Evolutionary conservation across 2,113 vertebrate genomes (phyloP).

Genomic region (Pleuronectes platessa): DNA sequence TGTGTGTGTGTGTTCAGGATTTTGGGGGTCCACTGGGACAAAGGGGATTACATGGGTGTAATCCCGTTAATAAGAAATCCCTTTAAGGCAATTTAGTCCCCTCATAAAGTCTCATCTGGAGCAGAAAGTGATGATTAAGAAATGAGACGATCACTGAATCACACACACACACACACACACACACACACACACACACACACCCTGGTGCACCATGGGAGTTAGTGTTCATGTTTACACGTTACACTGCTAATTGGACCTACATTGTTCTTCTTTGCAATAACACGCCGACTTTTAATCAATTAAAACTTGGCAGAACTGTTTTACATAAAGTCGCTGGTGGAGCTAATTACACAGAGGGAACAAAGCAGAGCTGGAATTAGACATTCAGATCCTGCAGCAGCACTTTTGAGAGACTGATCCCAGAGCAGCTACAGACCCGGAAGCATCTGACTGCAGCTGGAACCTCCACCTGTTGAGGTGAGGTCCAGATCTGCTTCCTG

Average conservation of each 20-base stretch:
- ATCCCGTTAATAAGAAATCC: constrained; percentile 94
- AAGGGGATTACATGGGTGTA: constrained; percentile 94
- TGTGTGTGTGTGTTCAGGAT: constrained; percentile 76
- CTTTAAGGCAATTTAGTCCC: constrained; percentile 92
- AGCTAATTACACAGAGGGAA: constrained; percentile 54
- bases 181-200: constrained; percentile 35
- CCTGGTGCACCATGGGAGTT: constrained; percentile 63
- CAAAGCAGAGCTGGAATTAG: constrained; percentile 6
- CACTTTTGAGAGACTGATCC: background rate
- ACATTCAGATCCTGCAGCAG: constrained; percentile 18
- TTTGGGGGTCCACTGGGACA: constrained; percentile 87
- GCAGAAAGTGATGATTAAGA: constrained; percentile 89
- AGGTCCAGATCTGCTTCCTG: too few species aligned
- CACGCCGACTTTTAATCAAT: constrained; percentile 71
- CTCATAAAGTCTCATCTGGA: constrained; percentile 92
- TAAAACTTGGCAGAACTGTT: constrained; percentile 67
- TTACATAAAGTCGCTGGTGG: constrained; percentile 46
- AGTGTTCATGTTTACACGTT: constrained; percentile 70
- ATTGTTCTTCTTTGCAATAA: constrained; percentile 58
- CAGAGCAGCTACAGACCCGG: too few species aligned
- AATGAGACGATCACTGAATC: constrained; percentile 77
- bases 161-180: constrained; percentile 38
- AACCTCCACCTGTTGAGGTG: too few species aligned
- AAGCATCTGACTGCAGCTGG: too few species aligned
- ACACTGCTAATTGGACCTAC: constrained; percentile 68